Percentiles rank a stretch among this genome's conserved stretches.
Conservation (phyloP, 2,888 invertebrate genomes). For the Fragum whitleyi region DNA sequence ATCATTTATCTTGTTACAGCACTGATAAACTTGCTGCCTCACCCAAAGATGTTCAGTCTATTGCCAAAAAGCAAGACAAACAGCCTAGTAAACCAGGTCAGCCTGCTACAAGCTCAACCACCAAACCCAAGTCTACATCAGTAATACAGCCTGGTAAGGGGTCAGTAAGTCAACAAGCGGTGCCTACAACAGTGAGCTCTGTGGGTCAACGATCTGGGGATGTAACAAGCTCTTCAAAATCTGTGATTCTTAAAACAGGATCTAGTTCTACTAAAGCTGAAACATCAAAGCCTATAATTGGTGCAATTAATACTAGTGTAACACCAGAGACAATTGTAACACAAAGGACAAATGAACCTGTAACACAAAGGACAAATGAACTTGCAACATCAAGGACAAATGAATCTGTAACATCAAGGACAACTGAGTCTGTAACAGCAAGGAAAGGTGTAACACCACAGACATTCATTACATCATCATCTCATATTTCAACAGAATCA, state of each 20-base stretch:
- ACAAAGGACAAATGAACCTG: too few species aligned
- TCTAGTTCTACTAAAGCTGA: not conserved
- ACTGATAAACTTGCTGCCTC: conserved; percentile 10
- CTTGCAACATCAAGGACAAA: too few species aligned
- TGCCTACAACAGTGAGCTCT: not conserved
- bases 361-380: too few species aligned
- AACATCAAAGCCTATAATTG: not conserved
- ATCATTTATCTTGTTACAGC: conserved; percentile 1
- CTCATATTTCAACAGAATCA: not conserved
- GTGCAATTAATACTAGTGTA: not conserved
- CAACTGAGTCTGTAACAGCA: not conserved
- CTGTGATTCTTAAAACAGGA: not conserved
- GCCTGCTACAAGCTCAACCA: not conserved
- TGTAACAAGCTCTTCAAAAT: not conserved
- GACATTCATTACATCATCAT: not conserved
- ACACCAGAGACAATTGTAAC: not conserved
- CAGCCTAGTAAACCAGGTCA: not conserved
- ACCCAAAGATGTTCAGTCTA: conserved; percentile 15
- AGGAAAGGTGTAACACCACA: not conserved
- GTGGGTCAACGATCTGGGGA: not conserved
- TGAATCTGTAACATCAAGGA: not conserved
- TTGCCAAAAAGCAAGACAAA: conserved; percentile 7
- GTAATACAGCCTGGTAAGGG: not conserved
- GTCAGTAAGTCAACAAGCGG: not conserved
- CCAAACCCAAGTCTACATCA: not conserved